Evolutionary conservation across 2,888 invertebrate species (phyloP).

Genomic region (Ceratothoa steindachneri): DNA sequence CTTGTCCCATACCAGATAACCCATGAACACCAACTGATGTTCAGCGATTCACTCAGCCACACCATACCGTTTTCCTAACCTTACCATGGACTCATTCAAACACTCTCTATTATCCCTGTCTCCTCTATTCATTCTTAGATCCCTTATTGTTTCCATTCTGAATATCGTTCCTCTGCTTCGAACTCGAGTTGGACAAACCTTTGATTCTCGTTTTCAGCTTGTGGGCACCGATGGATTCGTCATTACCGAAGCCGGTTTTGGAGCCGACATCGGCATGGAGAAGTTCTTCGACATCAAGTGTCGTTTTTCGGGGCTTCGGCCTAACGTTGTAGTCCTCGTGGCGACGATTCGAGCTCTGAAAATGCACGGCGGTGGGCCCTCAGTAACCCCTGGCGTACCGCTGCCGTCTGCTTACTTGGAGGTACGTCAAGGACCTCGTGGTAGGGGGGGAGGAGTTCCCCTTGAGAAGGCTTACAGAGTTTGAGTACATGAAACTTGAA

Average conservation of each 20-base stretch:
- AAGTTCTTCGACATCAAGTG: constrained; percentile 98
- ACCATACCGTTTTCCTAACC: too few species aligned
- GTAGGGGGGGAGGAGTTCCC: neutral
- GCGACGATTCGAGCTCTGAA: constrained; percentile 90
- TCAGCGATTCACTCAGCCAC: too few species aligned
- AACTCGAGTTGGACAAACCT: too few species aligned
- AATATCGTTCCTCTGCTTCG: too few species aligned
- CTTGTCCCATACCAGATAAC: too few species aligned
- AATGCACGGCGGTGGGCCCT: constrained; percentile 97
- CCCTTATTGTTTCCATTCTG: too few species aligned
- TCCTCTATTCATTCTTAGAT: too few species aligned
- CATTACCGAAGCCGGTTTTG: constrained; percentile 96
- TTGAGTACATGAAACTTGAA: too few species aligned
- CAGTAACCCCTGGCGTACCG: constrained; percentile 78
- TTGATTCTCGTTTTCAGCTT: constrained; percentile 59
- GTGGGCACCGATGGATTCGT: constrained; percentile 88
- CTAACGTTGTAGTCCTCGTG: constrained; percentile 87
- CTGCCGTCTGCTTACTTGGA: constrained; percentile 74
- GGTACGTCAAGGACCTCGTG: constrained; percentile 49
- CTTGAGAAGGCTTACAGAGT: too few species aligned
- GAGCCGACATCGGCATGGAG: constrained; percentile 97
- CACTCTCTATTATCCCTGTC: too few species aligned
- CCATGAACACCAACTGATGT: too few species aligned
- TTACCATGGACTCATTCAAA: too few species aligned
- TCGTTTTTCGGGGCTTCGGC: constrained; percentile 75